Evolutionary conservation across 2,113 vertebrate species (phyloP), one percentile per base, ranked within the genome.

Genomic region (Silurus meridionalis): DNA sequence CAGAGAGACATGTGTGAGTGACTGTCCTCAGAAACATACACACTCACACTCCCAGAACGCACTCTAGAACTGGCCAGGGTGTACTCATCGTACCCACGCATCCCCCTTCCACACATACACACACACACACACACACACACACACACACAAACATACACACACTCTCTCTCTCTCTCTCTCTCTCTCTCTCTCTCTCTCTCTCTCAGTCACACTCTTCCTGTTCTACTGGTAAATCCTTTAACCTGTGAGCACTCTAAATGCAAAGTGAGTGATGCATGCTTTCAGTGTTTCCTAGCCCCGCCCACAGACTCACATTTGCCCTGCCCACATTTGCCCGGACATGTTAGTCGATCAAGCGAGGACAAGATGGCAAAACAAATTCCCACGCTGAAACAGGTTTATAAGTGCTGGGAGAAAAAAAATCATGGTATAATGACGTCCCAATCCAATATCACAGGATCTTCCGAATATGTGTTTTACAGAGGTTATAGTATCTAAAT

Each of bases 1-100:
- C 93, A 98, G 90, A 97, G 82, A 96, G 94, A 97, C 94, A 97
- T 96, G 93, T 89, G 93, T 99, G 96, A 97, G 89, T 83, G 87
- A 93, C 58, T 89, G 88, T 85, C 89, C 58, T 92, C 93, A 92
- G 90, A 88, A 86, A 90, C 87, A 89, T 67, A 90, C 78, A 61
- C 53, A 82, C 28, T 83, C 77, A 83, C 83, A 86, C 77, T 82
- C 71, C 69, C 55, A 80, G 46, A 64, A 84, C 57, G 63, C 58
- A 77, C n/a, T 81, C 25, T 6, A 66, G 69, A 48, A 28, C 83
- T 80, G 67, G 37, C 25, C 87, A 86, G 88, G 77, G 88, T 86
- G 89, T 64, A 75, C 83, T 84, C 78, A 81, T 87, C 69, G 60
- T 85, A 87, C 84, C 57, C 17, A 37, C 57, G 10, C 55, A 58